Conservation (phyloP, 2,113 vertebrate species). For the Catharus fuscescens region DNA sequence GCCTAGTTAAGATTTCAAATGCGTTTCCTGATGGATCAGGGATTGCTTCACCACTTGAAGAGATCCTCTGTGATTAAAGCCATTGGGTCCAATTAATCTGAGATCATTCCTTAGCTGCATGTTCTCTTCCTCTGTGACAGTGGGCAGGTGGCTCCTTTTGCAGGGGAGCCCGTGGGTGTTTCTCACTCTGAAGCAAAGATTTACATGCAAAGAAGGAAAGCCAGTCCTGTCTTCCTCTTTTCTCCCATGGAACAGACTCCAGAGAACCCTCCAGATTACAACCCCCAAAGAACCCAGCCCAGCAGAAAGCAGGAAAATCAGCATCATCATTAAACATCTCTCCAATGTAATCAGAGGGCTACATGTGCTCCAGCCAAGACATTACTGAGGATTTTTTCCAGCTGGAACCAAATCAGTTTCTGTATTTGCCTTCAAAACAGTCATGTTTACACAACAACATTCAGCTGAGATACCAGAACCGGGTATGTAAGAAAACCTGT, state of each 20-base stretch:
- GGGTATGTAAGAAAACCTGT: not conserved
- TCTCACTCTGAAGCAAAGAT: not conserved
- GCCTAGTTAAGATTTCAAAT: not conserved
- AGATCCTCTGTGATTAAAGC: not conserved
- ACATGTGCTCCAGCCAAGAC: not conserved
- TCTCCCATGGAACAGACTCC: not conserved
- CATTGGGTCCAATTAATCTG: not conserved
- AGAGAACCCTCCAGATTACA: not conserved
- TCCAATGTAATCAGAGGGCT: not conserved
- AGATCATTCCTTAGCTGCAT: not conserved
- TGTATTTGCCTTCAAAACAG: not conserved
- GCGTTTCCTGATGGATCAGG: not conserved
- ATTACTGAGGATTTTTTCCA: not conserved
- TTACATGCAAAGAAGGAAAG: not conserved
- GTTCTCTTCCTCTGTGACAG: not conserved
- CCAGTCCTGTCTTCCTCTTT: not conserved
- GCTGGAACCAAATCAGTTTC: not conserved
- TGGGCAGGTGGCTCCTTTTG: not conserved
- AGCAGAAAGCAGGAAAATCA: not conserved
- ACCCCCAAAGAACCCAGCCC: not conserved
- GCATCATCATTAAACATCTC: not conserved
- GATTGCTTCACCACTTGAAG: not conserved
- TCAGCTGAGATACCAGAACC: not conserved
- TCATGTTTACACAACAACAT: not conserved
- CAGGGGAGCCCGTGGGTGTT: accelerated